Percentiles rank a stretch among this genome's conserved stretches.
Evolutionary conservation across 2,113 vertebrate species (phyloP).

Genomic region (Proterorhinus semilunaris): DNA sequence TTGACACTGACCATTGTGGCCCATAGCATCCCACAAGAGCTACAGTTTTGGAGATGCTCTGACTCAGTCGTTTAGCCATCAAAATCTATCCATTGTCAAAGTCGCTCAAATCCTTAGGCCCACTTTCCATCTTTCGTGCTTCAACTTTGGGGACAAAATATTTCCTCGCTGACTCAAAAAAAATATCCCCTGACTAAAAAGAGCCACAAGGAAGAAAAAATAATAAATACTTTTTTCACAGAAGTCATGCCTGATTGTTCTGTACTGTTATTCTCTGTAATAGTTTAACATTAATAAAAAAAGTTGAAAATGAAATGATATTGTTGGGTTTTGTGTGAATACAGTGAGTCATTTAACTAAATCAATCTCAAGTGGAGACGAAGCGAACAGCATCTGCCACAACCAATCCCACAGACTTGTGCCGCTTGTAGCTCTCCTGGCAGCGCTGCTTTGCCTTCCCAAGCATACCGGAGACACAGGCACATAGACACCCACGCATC

Average conservation of each 20-base stretch:
- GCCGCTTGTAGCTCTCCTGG: conserved; percentile 22
- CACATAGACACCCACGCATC: not conserved
- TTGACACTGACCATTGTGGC: no score
- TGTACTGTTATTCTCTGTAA: not conserved
- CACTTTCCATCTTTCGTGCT: not conserved
- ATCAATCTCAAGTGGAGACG: conserved; percentile 7
- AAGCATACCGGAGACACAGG: conserved; percentile 1
- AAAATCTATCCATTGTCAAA: not conserved
- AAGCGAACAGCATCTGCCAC: conserved; percentile 15
- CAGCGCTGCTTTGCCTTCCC: conserved; percentile 22
- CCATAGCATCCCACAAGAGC: not conserved
- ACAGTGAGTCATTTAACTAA: conserved; percentile 22
- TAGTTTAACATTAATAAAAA: not conserved
- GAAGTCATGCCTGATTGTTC: not conserved
- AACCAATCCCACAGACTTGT: conserved; percentile 25
- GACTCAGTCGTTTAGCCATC: not conserved
- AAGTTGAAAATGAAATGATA: not conserved
- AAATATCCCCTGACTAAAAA: not conserved
- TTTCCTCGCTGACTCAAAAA: not conserved
- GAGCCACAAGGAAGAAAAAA: not conserved
- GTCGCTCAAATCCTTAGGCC: not conserved
- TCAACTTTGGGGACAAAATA: not conserved
- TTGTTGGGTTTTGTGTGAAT: conserved; percentile 11
- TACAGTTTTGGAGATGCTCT: not conserved
- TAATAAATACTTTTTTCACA: not conserved